Conservation (phyloP, 2,113 vertebrate genomes). For the Corvus moneduloides region DNA sequence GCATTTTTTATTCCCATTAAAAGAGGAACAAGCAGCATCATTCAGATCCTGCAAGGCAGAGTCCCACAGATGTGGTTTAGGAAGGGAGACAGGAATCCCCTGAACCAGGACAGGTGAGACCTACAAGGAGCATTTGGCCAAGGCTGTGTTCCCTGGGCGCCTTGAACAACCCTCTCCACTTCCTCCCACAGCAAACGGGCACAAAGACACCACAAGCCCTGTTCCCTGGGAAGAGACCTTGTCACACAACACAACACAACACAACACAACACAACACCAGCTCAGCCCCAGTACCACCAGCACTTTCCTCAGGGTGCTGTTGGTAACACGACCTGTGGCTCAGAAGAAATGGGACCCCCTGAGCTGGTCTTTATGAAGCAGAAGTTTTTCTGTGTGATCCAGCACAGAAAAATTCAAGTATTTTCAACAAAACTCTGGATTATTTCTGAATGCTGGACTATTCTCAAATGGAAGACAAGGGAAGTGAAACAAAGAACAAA, state of each 20-base stretch:
- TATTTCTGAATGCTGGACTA: background rate
- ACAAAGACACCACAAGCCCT: fast-evolving
- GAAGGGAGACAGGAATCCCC: background rate
- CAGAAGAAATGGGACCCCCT: fast-evolving
- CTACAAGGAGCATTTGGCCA: background rate
- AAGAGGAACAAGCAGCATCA: background rate
- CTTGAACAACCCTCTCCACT: background rate
- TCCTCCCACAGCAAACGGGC: fast-evolving
- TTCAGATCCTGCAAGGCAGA: background rate
- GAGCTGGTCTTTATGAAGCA: background rate
- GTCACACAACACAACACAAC: background rate
- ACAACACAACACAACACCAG: background rate
- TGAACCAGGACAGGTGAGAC: background rate
- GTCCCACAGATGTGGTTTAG: background rate
- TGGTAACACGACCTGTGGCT: fast-evolving
- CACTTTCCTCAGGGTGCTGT: no score
- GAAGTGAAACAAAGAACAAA: background rate
- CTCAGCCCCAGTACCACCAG: background rate
- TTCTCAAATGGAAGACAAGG: background rate
- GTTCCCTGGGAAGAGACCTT: background rate
- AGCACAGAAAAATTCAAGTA: background rate
- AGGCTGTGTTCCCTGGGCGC: background rate
- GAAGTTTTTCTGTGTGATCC: background rate
- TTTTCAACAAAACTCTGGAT: background rate
- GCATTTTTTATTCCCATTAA: background rate